Base-by-base conservation (phyloP, 2,113 vertebrate species). In the Aptenodytes forsteri region DNA sequence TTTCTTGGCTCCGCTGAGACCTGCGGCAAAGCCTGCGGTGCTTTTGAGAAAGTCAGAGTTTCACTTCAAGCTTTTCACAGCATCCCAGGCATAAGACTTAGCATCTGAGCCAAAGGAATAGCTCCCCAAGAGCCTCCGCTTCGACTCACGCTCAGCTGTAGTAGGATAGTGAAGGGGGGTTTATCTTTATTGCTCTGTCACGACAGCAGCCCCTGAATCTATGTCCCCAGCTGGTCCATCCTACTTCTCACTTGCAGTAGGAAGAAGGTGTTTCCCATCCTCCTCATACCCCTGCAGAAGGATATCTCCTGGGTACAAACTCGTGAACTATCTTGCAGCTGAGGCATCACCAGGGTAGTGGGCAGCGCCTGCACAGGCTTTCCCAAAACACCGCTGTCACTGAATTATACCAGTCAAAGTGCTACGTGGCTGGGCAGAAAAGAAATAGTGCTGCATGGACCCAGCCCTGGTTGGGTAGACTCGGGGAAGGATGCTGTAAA, bases 361-460 rank as follows among this genome's bases (percentile, higher is more conserved):
- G 36, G 9, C 29, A 21, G 14, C 16, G 52, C 56, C 73, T 64
- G 55, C 44, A 56, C 64, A 19, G 52, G 32, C 25, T 72, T 73
- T 46, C 34, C 82, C 64, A 34, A 49, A 79, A 11, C 19, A 42
- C 46, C 10, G 0, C 9, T 10, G 1, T 18, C 6, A 0, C 42
- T 54, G 17, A 14, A 56, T 67, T 34, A 4, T 30, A 29, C 61
- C 52, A 7, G 16, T n/a, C 23, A 2, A 59, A 11, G 34, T 21
- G 16, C 52, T 62, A 19, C 9, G 9, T 58, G 38, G 46, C 46
- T 67, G 61, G n/a, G 6, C 54, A 65, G 9, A 4, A 44, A 29
- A 36, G 11, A 21, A 49, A 9, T 1, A 14, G 9, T 4, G 16
- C 11, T 66, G 34, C 17, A 9, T 6, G 55, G 34, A 11, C 22